Evolutionary conservation across 1,140 invertebrate genomes (phyloP).

Genomic region (Physella acuta): DNA sequence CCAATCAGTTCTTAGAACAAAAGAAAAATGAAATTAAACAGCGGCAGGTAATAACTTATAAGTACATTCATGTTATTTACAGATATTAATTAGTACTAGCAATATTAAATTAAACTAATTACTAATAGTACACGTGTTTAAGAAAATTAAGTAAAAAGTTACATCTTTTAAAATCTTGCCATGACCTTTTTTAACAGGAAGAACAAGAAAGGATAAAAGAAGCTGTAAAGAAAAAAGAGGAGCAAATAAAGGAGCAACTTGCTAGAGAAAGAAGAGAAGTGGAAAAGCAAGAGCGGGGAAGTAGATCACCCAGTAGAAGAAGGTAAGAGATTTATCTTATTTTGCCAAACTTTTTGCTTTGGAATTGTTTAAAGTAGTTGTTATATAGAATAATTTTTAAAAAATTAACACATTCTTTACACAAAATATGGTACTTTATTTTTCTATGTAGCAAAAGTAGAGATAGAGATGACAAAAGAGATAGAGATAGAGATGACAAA

Average conservation of each 20-base stretch:
- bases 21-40: conserved; percentile 94
- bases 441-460: not conserved
- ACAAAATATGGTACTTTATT: too few species aligned
- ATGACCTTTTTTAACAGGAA: conserved; percentile 63
- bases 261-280: conserved; percentile 40
- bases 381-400: too few species aligned
- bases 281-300: conserved; percentile 32
- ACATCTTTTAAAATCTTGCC: too few species aligned
- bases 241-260: conserved; percentile 49
- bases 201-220: conserved; percentile 73
- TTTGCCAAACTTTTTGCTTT: not conserved
- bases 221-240: conserved; percentile 60
- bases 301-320: conserved; percentile 23
- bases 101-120: too few species aligned
- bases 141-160: too few species aligned
- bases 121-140: too few species aligned
- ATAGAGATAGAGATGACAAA: too few species aligned
- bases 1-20: conserved; percentile 86
- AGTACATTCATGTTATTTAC: not conserved
- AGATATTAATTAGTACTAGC: too few species aligned
- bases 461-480: conserved; percentile 7
- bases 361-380: too few species aligned
- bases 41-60: conserved; percentile 42
- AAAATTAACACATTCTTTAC: too few species aligned
- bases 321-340: conserved; percentile 12